These are phyloP conservation scores for Ceratothoa steindachneri DNA, from an alignment of 2,888 invertebrate genomes.

Conservation along the genomic window DNA sequence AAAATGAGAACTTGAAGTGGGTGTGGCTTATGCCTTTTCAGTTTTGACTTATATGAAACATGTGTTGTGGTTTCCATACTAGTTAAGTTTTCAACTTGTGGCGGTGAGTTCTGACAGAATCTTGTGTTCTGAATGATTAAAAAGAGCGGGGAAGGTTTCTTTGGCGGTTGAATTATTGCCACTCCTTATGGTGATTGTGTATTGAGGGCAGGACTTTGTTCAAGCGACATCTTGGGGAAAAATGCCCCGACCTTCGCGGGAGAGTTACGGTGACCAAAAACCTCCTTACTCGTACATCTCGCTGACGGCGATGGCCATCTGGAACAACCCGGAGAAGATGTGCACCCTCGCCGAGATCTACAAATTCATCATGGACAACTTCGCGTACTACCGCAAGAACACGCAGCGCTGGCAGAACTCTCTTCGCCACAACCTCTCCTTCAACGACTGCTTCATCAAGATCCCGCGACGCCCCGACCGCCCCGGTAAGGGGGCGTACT, in stretches of 20 bases:
- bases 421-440: constrained; percentile 81
- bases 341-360: constrained; percentile 82
- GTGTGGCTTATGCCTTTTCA: neutral
- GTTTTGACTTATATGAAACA: constrained; percentile 5
- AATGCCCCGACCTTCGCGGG: constrained; percentile 94
- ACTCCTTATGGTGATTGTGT: neutral
- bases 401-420: constrained; percentile 74
- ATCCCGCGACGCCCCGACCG: constrained; percentile 72
- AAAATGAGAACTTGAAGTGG: neutral
- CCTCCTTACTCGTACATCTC: constrained; percentile 99
- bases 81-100: neutral
- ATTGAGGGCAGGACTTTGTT: neutral
- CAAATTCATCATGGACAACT: constrained; percentile 86
- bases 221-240: neutral
- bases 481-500: constrained; percentile 79
- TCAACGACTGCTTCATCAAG: constrained; percentile 95
- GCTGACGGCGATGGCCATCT: constrained; percentile 98
- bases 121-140: neutral
- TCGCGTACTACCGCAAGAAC: constrained; percentile 78
- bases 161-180: no score
- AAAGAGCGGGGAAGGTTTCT: no score
- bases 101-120: neutral
- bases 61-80: constrained; percentile 1
- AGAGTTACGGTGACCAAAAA: constrained; percentile 96
- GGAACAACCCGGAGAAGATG: constrained; percentile 96